These are phyloP conservation scores for Drosophila kurseongensis DNA, from an alignment of 1,140 invertebrate species.

Conservation along the genomic window DNA sequence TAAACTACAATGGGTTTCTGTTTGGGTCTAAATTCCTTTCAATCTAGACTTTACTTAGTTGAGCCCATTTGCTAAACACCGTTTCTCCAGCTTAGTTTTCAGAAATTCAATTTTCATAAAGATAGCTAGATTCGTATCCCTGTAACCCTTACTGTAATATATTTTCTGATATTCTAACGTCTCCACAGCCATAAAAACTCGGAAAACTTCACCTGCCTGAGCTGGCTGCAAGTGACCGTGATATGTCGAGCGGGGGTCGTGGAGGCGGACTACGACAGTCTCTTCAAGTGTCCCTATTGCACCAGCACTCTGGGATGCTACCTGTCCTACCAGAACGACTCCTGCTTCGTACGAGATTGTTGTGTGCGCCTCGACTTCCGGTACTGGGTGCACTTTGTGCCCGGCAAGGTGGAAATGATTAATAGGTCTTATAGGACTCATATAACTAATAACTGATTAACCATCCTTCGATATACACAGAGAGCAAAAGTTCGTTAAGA, in stretches of 20 bases:
- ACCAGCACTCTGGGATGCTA: slow-evolving; percentile 23
- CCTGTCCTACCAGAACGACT: slow-evolving; percentile 25
- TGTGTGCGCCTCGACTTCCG: slow-evolving; percentile 63
- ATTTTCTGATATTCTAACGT: background rate
- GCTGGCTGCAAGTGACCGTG: slow-evolving; percentile 48
- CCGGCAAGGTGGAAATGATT: slow-evolving; percentile 39
- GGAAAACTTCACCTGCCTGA: slow-evolving; percentile 54
- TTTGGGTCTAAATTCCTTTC: too few species aligned
- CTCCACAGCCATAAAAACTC: slow-evolving; percentile 42
- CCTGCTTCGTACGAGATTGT: slow-evolving; percentile 60
- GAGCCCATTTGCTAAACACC: too few species aligned
- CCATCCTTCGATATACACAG: background rate
- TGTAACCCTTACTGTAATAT: background rate
- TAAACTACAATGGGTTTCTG: too few species aligned
- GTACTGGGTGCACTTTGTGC: slow-evolving; percentile 62
- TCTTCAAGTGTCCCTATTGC: slow-evolving; percentile 62
- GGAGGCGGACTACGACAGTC: slow-evolving; percentile 65
- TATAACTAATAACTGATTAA: background rate
- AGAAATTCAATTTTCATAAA: too few species aligned
- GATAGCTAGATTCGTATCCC: too few species aligned
- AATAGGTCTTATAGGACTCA: slow-evolving; percentile 36
- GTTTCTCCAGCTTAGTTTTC: too few species aligned
- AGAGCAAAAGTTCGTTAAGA: slow-evolving; percentile 42
- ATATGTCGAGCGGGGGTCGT: slow-evolving; percentile 50
- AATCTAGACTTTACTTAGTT: too few species aligned